Conservation (phyloP, 2,113 vertebrate species). For the Rhabdornis inornatus region DNA sequence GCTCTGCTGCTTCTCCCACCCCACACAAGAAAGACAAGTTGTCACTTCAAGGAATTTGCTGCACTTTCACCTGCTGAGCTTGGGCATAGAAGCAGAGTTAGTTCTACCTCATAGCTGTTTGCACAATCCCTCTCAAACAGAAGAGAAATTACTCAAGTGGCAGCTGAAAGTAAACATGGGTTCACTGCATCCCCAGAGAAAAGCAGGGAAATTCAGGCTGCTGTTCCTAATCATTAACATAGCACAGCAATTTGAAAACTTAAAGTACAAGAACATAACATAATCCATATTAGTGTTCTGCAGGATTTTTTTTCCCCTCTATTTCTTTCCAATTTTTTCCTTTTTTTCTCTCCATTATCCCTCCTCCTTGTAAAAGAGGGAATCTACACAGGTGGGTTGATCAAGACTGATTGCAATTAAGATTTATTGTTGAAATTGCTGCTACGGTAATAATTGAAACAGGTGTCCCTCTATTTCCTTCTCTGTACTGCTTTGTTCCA, state of each 20-base stretch:
- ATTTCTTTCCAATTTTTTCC: background rate
- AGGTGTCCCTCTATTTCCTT: slow-evolving; percentile 45
- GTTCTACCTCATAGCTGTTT: background rate
- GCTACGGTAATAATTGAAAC: slow-evolving; percentile 24
- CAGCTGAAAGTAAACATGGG: slow-evolving; percentile 7
- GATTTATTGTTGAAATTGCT: slow-evolving; percentile 48
- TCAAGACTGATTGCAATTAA: slow-evolving; percentile 57
- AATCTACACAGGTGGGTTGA: slow-evolving; percentile 49
- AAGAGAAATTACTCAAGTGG: background rate
- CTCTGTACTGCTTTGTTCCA: slow-evolving; percentile 1
- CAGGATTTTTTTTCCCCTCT: background rate
- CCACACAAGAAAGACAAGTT: background rate
- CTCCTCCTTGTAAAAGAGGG: background rate
- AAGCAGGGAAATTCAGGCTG: background rate
- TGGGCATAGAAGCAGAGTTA: background rate
- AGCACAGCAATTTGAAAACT: background rate
- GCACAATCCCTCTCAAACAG: background rate
- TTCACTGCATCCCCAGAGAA: background rate
- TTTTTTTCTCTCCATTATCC: background rate
- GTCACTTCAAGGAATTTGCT: background rate
- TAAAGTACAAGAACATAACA: background rate
- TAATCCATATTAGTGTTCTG: background rate
- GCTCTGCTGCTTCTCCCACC: background rate
- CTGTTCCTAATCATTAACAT: background rate
- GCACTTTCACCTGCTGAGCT: background rate